Percentiles rank a stretch among this genome's conserved stretches.
phyloP scores from a whole-genome alignment of 2,888 invertebrate species.

The Mesoligia furuncula region DNA sequence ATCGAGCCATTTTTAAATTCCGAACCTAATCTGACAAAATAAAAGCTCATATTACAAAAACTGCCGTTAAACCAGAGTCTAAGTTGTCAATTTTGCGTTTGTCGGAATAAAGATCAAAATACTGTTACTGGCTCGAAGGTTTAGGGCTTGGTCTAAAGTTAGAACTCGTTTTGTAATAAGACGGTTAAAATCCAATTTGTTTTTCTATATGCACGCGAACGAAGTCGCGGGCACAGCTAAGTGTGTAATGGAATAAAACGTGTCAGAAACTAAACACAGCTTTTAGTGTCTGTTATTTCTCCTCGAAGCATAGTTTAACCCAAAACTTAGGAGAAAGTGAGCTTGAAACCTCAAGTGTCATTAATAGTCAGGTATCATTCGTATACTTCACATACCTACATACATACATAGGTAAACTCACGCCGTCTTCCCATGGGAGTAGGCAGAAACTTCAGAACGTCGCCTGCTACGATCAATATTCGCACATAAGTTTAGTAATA shows the following conservation, averaged over 20 bases:
- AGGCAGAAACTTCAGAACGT: not conserved
- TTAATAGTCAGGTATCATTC: conserved; percentile 18
- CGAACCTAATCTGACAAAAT: too few relatives aligned
- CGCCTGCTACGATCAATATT: not conserved
- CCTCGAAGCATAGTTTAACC: conserved; percentile 18
- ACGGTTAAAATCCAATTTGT: not conserved
- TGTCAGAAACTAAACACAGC: conserved; percentile 11
- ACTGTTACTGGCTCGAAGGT: too few relatives aligned
- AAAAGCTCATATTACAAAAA: too few relatives aligned
- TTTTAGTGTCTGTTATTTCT: conserved; percentile 13
- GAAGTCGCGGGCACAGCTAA: not conserved
- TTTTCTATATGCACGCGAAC: not conserved
- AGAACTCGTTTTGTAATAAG: too few relatives aligned
- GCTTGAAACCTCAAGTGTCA: conserved; percentile 22
- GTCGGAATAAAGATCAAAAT: too few relatives aligned
- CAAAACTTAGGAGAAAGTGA: conserved; percentile 26
- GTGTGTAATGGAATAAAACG: conserved; percentile 9
- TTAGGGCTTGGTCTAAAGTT: too few relatives aligned
- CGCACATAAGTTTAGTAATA: not conserved
- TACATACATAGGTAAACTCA: not conserved
- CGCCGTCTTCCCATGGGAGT: not conserved
- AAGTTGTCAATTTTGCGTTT: too few relatives aligned
- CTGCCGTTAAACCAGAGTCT: too few relatives aligned
- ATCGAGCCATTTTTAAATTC: too few relatives aligned
- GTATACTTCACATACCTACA: not conserved